Conservation (phyloP, 2,113 vertebrate genomes). For the Macheiramphus alcinus region DNA sequence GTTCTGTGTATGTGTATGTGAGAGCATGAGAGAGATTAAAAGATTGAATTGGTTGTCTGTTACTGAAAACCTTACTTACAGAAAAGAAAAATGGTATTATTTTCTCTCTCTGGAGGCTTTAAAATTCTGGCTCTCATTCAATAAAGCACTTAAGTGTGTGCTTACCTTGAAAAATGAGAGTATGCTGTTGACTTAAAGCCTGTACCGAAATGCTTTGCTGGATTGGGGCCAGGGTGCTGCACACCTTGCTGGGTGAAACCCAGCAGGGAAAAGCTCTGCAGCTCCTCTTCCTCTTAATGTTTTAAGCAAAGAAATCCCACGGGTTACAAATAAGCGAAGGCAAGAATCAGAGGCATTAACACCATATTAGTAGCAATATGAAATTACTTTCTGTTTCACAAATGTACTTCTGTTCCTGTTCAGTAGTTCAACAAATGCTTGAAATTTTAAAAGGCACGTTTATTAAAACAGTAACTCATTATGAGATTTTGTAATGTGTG, state of each 20-base stretch:
- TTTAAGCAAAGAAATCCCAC: neutral
- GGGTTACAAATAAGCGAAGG: neutral
- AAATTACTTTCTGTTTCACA: slow-evolving; percentile 12
- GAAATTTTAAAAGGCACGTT: slow-evolving; percentile 14
- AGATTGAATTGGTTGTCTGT: slow-evolving; percentile 27
- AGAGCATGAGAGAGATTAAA: slow-evolving; percentile 8
- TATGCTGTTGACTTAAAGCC: slow-evolving; percentile 28
- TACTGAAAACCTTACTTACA: slow-evolving; percentile 32
- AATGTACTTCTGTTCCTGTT: slow-evolving; percentile 14
- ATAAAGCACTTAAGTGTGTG: slow-evolving; percentile 49
- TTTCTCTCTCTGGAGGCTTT: slow-evolving; percentile 30
- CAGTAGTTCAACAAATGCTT: slow-evolving; percentile 18
- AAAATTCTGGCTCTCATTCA: slow-evolving; percentile 51
- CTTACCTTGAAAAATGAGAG: slow-evolving; percentile 54
- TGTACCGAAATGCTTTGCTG: slow-evolving; percentile 27
- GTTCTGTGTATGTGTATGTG: neutral
- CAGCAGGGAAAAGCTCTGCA: neutral
- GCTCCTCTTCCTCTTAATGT: neutral
- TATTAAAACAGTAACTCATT: slow-evolving; percentile 26
- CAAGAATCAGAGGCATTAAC: neutral
- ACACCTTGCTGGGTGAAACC: slow-evolving; percentile 37
- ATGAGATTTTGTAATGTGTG: slow-evolving; percentile 16
- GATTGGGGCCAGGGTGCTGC: neutral
- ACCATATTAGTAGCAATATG: neutral
- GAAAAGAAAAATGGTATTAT: slow-evolving; percentile 49